Percentiles rank a stretch among this genome's conserved stretches.
phyloP scores from a whole-genome alignment of 1,140 invertebrate species.

The Teleogryllus occipitalis region DNA sequence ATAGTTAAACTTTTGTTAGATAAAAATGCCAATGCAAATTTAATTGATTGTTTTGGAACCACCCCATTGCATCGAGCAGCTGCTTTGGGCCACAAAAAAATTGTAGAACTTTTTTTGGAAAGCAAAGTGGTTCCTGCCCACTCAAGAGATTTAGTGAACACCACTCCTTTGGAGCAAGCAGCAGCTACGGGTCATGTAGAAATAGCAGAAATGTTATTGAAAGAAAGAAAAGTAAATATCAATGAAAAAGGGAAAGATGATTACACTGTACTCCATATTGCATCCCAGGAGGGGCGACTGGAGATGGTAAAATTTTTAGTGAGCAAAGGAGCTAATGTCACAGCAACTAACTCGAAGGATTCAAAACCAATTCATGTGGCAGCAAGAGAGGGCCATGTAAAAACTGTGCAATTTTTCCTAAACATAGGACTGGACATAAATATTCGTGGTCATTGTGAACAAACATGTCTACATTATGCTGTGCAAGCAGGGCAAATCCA shows the following conservation, averaged over 20 bases:
- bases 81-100: not conserved
- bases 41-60: not conserved
- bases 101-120: not conserved
- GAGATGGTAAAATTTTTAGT: not conserved
- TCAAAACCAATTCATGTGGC: not conserved
- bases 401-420: not conserved
- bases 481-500: not conserved
- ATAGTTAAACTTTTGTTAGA: slow-evolving; percentile 22
- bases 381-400: not conserved
- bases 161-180: not conserved
- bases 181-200: not conserved
- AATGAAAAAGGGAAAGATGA: not conserved
- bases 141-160: not conserved
- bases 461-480: not conserved
- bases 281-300: not conserved
- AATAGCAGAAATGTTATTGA: not conserved
- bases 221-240: not conserved
- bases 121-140: not conserved
- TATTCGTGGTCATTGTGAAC: not conserved
- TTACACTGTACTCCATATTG: not conserved
- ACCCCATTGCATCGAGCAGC: slow-evolving; percentile 3
- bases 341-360: not conserved
- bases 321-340: not conserved
- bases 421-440: not conserved
- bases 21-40: slow-evolving; percentile 15